phyloP scores from a whole-genome alignment of 2,113 vertebrate genomes.

The Siniperca chuatsi region DNA sequence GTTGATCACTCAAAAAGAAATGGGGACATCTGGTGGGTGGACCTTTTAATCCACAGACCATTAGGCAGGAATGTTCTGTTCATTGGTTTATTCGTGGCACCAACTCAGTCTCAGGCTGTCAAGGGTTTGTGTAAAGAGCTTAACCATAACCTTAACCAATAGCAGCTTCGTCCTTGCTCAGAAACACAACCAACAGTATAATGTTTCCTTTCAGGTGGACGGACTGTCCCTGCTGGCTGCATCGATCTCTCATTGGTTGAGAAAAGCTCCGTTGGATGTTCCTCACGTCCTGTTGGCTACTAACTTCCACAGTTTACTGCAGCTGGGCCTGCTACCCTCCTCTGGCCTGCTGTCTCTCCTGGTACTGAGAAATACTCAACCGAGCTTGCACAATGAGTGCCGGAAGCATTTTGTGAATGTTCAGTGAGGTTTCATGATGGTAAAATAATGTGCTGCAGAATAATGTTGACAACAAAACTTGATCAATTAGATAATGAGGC shows the following conservation, averaged over 20 bases:
- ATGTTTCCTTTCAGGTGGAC: constrained; percentile 84
- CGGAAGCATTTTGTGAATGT: constrained; percentile 16
- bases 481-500: constrained; percentile 22
- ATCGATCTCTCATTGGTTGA: constrained; percentile 91
- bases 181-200: neutral
- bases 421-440: neutral
- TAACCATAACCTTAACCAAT: neutral
- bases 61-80: neutral
- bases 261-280: constrained; percentile 80
- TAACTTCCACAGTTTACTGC: constrained; percentile 94
- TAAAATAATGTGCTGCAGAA: constrained; percentile 24
- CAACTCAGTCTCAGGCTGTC: neutral
- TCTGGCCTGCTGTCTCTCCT: constrained; percentile 88
- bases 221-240: constrained; percentile 93
- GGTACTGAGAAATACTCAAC: constrained; percentile 72
- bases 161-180: neutral
- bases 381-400: constrained; percentile 5
- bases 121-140: constrained; percentile 27
- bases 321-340: constrained; percentile 90
- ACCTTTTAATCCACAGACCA: neutral
- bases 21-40: neutral
- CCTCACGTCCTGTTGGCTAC: constrained; percentile 94
- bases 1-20: neutral
- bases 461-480: constrained; percentile 20
- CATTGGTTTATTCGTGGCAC: constrained; percentile 18